A percentile compares a stretch with the other conserved stretches of the same genome.
Conservation (phyloP, 2,113 vertebrate genomes). For the Sphaerodactylus townsendi region DNA sequence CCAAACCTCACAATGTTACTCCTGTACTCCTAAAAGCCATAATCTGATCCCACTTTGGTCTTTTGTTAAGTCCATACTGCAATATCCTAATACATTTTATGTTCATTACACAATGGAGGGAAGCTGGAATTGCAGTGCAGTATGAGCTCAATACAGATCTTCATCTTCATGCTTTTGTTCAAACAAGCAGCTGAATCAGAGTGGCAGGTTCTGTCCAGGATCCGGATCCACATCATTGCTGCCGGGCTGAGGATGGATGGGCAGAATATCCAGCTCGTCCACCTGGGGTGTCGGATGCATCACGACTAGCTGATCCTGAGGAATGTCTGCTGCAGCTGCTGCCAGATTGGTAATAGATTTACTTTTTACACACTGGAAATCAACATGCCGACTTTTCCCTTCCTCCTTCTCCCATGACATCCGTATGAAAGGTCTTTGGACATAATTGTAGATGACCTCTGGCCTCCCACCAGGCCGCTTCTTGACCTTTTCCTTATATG, state of each 20-base stretch:
- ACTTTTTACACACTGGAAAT: conserved; percentile 98
- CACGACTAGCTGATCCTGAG: conserved; percentile 95
- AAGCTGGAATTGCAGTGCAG: conserved; percentile 67
- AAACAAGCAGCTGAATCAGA: conserved; percentile 71
- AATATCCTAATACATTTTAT: conserved; percentile 64
- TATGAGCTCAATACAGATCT: conserved; percentile 64
- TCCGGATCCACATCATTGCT: conserved; percentile 90
- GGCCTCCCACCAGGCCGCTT: conserved; percentile 94
- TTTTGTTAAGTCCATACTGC: conserved; percentile 65
- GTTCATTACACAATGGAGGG: conserved; percentile 69
- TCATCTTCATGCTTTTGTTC: conserved; percentile 70
- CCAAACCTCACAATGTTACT: conserved; percentile 62
- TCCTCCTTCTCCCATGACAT: conserved; percentile 99
- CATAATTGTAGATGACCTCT: conserved; percentile 98
- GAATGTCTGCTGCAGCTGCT: conserved; percentile 93
- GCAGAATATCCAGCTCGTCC: conserved; percentile 95
- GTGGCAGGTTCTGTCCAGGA: conserved; percentile 84
- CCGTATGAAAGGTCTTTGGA: conserved; percentile 96
- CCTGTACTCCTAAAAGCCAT: conserved; percentile 57
- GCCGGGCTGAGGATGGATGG: conserved; percentile 82
- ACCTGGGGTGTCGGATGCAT: conserved; percentile 96
- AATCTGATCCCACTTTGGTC: conserved; percentile 60
- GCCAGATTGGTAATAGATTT: conserved; percentile 98
- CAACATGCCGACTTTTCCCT: conserved; percentile 96
- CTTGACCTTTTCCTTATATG: conserved; percentile 99